Evolutionary conservation across 2,888 invertebrate genomes (phyloP).

Genomic region (Drosophila algonquin): DNA sequence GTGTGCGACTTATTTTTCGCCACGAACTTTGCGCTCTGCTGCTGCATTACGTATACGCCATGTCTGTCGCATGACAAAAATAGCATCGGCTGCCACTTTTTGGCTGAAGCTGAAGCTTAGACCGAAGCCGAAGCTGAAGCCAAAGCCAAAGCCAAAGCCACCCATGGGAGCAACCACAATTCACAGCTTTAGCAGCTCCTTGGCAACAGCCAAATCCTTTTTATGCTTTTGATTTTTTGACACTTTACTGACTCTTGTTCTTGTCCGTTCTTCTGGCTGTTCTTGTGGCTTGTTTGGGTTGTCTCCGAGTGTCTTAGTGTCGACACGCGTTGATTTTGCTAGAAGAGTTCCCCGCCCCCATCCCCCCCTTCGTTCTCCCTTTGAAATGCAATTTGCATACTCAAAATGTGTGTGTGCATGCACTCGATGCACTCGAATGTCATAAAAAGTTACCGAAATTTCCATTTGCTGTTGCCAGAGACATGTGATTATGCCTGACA

Average conservation of each 20-base stretch:
- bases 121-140: not conserved
- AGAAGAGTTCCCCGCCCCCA: conserved; percentile 38
- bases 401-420: not conserved
- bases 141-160: not conserved
- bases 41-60: conserved; percentile 61
- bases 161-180: not conserved
- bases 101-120: conserved; percentile 42
- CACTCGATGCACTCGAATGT: conserved; percentile 32
- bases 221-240: conserved; percentile 81
- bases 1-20: conserved; percentile 65
- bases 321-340: conserved; percentile 75
- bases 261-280: conserved; percentile 39
- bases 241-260: conserved; percentile 65
- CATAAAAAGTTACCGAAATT: conserved; percentile 24
- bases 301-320: conserved; percentile 69
- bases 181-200: conserved; percentile 19
- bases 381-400: conserved; percentile 39
- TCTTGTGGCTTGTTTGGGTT: conserved; percentile 27
- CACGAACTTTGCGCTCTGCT: conserved; percentile 54
- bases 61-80: conserved; percentile 62
- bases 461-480: conserved; percentile 21
- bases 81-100: conserved; percentile 65
- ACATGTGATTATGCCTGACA: conserved; percentile 32
- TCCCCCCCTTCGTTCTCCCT: conserved; percentile 3
- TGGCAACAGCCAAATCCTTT: conserved; percentile 78